A percentile compares a stretch with the other conserved stretches of the same genome.
These are phyloP conservation scores for Chalcosyrphus nemorum DNA, from an alignment of 2,888 invertebrate genomes.

Conservation along the genomic window DNA sequence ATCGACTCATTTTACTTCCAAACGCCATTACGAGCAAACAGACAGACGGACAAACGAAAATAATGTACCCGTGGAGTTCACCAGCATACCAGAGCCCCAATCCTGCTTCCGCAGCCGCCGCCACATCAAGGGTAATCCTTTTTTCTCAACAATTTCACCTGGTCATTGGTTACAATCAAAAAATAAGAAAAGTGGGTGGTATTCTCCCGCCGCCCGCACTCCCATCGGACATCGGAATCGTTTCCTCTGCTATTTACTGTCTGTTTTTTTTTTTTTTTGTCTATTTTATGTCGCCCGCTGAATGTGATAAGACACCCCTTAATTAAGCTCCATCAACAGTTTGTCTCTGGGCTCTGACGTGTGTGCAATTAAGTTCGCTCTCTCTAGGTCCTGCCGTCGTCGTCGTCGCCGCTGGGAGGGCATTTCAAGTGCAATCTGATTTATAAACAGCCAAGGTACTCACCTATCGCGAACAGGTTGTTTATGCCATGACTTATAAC, in stretches of 20 bases:
- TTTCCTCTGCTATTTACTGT: constrained; percentile 2
- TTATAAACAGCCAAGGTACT: background rate
- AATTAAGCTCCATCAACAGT: constrained; percentile 17
- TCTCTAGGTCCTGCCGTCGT: constrained; percentile 26
- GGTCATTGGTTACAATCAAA: too few species aligned
- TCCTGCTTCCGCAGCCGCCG: constrained; percentile 56
- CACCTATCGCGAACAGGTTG: constrained; percentile 38
- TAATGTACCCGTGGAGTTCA: constrained; percentile 81
- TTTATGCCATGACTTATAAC: constrained; percentile 3
- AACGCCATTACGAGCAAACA: constrained; percentile 49
- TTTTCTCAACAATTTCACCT: too few species aligned
- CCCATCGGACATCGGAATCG: constrained; percentile 17
- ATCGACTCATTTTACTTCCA: too few species aligned
- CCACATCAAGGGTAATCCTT: constrained; percentile 62
- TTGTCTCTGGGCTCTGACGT: background rate
- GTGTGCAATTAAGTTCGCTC: constrained; percentile 6
- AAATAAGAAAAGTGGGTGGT: too few species aligned
- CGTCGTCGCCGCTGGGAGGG: constrained; percentile 11
- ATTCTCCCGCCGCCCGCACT: background rate
- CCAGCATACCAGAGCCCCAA: constrained; percentile 77
- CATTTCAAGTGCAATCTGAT: constrained; percentile 64
- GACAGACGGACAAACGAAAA: constrained; percentile 12
- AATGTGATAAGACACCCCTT: constrained; percentile 63
- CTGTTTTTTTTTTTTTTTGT: background rate
- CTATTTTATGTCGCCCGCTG: background rate